Percentiles rank a stretch among this genome's conserved stretches.
phyloP scores from a whole-genome alignment of 1,140 invertebrate species.

The Schlechtendalia chinensis region DNA sequence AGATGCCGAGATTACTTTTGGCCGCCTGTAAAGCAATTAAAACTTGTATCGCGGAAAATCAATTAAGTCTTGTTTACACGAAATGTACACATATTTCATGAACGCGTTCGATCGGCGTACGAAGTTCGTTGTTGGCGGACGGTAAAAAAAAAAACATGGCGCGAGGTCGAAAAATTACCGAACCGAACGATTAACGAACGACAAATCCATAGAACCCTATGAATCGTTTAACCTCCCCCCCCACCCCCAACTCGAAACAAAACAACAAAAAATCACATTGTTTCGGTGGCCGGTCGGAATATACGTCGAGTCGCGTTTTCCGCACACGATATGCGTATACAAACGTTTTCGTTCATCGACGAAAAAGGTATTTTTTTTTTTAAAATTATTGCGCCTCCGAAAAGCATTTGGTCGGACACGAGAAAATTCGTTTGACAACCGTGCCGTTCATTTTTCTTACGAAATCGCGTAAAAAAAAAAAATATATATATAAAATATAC shows the following conservation, averaged over 20 bases:
- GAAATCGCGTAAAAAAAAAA: neutral
- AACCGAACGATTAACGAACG: neutral
- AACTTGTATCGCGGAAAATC: constrained; percentile 26
- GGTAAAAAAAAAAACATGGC: neutral
- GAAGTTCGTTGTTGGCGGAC: neutral
- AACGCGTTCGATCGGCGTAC: constrained; percentile 7
- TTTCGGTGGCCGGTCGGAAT: neutral
- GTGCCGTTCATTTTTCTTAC: constrained; percentile 11
- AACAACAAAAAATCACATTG: neutral
- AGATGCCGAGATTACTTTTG: constrained; percentile 17
- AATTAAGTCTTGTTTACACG: constrained; percentile 34
- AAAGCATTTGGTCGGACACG: neutral
- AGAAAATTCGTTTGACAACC: neutral
- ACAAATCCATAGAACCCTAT: neutral
- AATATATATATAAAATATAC: neutral
- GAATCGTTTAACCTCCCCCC: too few relatives aligned
- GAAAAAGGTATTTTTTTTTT: constrained; percentile 3
- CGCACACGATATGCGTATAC: too few relatives aligned
- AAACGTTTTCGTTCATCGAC: constrained; percentile 10
- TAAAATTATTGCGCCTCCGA: neutral
- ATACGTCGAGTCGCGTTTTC: neutral
- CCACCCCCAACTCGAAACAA: too few relatives aligned
- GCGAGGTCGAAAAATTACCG: neutral
- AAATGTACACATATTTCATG: neutral
- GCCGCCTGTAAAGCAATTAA: constrained; percentile 13